Percentiles rank a stretch among this genome's conserved stretches.
These are phyloP conservation scores for Conus ventricosus DNA, from an alignment of 1,140 invertebrate genomes.

Conservation along the genomic window DNA sequence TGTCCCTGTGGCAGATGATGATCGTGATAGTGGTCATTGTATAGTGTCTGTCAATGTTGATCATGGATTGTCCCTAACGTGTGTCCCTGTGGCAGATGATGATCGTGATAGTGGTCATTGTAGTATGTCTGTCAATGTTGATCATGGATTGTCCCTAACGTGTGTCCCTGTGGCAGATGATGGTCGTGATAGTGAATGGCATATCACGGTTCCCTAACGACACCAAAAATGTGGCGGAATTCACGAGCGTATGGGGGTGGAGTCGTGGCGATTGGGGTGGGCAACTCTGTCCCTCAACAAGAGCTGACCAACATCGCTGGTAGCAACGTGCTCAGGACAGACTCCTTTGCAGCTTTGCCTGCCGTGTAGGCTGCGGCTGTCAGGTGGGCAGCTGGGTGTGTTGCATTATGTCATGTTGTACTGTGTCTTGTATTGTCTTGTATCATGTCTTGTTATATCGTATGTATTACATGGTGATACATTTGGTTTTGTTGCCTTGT, in stretches of 20 bases:
- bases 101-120: too few relatives aligned
- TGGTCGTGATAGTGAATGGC: background rate
- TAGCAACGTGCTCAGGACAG: background rate
- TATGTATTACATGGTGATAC: too few relatives aligned
- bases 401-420: too few relatives aligned
- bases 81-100: too few relatives aligned
- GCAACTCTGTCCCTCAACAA: background rate
- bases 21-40: background rate
- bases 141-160: too few relatives aligned
- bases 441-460: too few relatives aligned
- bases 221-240: background rate
- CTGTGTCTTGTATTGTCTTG: too few relatives aligned
- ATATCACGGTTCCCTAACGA: background rate
- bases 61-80: too few relatives aligned
- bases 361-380: background rate
- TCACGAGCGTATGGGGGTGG: background rate
- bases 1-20: background rate
- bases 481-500: too few relatives aligned
- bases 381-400: background rate
- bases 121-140: too few relatives aligned
- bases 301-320: conserved; percentile 8
- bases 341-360: background rate
- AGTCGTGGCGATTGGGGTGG: background rate
- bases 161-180: background rate
- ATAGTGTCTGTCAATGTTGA: too few relatives aligned